Evolutionary conservation across 2,888 invertebrate genomes (phyloP).

Genomic region (Harpalus rubripes): DNA sequence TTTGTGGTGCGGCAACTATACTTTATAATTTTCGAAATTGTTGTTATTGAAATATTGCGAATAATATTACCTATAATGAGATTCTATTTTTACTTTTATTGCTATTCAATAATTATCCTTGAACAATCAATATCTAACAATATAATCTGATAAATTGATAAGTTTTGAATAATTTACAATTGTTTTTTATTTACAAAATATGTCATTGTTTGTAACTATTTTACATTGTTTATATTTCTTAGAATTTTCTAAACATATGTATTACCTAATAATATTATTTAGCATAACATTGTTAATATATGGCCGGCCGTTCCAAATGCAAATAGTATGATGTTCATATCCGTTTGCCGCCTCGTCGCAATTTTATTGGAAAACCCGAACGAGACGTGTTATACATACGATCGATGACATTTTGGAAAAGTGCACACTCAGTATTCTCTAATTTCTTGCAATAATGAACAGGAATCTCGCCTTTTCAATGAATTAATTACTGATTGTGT

Average conservation of each 20-base stretch:
- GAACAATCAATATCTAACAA: conserved; percentile 12
- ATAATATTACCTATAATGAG: background rate
- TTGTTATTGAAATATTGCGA: background rate
- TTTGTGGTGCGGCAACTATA: conserved; percentile 50
- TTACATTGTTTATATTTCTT: background rate
- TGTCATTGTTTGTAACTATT: background rate
- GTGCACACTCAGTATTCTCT: conserved; percentile 44
- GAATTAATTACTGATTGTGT: conserved; percentile 53
- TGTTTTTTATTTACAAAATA: too few species aligned
- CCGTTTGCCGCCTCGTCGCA: conserved; percentile 63
- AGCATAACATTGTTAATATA: conserved; percentile 15
- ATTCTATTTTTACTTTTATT: background rate
- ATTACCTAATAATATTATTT: background rate
- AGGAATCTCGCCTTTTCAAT: conserved; percentile 58
- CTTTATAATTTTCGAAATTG: conserved; percentile 6
- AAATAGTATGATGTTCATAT: conserved; percentile 34
- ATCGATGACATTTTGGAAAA: conserved; percentile 62
- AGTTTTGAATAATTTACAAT: too few species aligned
- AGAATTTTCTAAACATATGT: background rate
- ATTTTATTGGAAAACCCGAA: conserved; percentile 60
- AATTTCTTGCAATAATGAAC: conserved; percentile 57
- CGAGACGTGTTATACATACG: conserved; percentile 58
- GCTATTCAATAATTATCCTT: conserved; percentile 12
- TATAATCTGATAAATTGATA: background rate
- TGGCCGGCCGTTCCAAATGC: background rate